These are phyloP conservation scores for Sisyra nigra DNA, from an alignment of 2,888 invertebrate genomes.

Conservation along the genomic window DNA sequence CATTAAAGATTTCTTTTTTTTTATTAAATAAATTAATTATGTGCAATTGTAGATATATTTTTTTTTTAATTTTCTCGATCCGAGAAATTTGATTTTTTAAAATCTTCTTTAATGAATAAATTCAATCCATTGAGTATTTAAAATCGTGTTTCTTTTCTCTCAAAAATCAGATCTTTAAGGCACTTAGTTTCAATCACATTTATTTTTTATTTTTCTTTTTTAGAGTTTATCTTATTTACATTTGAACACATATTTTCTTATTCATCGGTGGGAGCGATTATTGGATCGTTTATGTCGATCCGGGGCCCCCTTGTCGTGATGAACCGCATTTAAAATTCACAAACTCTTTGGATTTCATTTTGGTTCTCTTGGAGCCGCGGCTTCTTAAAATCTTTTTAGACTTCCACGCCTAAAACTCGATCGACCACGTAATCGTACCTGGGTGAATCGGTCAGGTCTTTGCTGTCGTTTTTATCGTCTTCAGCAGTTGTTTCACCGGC, in stretches of 20 bases:
- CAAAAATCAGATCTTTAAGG: slow-evolving; percentile 2
- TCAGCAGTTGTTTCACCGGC: slow-evolving; percentile 7
- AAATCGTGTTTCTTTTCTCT: too few species aligned
- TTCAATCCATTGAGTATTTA: too few species aligned
- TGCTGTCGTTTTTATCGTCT: neutral
- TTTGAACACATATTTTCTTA: neutral
- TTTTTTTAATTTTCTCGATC: too few species aligned
- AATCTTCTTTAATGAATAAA: too few species aligned
- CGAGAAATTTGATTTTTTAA: too few species aligned
- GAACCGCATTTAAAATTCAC: neutral
- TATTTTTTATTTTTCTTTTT: neutral
- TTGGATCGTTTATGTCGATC: neutral
- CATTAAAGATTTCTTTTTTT: too few species aligned
- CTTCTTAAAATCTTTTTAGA: slow-evolving; percentile 32
- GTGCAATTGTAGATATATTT: too few species aligned
- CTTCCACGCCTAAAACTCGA: slow-evolving; percentile 70
- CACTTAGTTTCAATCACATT: slow-evolving; percentile 2
- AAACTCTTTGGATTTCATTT: neutral
- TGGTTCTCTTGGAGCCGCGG: too few species aligned
- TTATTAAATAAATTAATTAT: too few species aligned
- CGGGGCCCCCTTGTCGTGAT: neutral
- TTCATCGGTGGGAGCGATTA: neutral
- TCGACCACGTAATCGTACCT: slow-evolving; percentile 72
- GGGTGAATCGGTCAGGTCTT: slow-evolving; percentile 19
- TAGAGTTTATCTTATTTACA: neutral